These are phyloP conservation scores for Epinotia nisella DNA, from an alignment of 2,888 invertebrate species.

Conservation along the genomic window DNA sequence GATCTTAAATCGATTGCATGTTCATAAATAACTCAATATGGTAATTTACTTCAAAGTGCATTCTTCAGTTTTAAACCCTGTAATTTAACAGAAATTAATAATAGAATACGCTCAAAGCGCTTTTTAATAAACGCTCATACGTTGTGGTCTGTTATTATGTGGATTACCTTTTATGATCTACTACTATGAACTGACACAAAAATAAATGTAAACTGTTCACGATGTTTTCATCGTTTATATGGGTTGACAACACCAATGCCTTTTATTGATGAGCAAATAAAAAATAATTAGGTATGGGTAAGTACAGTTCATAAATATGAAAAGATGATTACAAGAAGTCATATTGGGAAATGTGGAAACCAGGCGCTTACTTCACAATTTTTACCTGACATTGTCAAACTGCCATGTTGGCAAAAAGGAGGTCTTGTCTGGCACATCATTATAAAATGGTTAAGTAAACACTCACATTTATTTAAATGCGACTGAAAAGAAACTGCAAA, in stretches of 20 bases:
- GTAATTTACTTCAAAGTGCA: conserved; percentile 56
- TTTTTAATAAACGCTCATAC: conserved; percentile 67
- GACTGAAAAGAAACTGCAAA: neutral
- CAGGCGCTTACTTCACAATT: neutral
- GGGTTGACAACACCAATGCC: conserved; percentile 1
- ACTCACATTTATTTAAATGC: conserved; percentile 3
- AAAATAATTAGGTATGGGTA: neutral
- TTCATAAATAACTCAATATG: conserved; percentile 56
- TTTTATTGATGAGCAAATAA: neutral
- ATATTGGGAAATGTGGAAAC: neutral
- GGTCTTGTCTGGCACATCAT: neutral
- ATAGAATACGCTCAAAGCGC: conserved; percentile 70
- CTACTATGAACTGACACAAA: conserved; percentile 21
- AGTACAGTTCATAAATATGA: no score
- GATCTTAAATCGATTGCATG: conserved; percentile 41
- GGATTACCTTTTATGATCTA: conserved; percentile 47
- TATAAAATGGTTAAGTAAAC: neutral
- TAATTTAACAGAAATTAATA: conserved; percentile 69
- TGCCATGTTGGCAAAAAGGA: no score
- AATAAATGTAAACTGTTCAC: conserved; percentile 8
- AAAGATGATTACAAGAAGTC: no score
- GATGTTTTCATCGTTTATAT: conserved; percentile 9
- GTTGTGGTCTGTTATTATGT: conserved; percentile 62
- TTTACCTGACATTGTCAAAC: neutral
- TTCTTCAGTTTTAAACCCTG: conserved; percentile 54